Base-by-base conservation (phyloP, 2,888 invertebrate species). In the Sepioteuthis lessoniana region DNA sequence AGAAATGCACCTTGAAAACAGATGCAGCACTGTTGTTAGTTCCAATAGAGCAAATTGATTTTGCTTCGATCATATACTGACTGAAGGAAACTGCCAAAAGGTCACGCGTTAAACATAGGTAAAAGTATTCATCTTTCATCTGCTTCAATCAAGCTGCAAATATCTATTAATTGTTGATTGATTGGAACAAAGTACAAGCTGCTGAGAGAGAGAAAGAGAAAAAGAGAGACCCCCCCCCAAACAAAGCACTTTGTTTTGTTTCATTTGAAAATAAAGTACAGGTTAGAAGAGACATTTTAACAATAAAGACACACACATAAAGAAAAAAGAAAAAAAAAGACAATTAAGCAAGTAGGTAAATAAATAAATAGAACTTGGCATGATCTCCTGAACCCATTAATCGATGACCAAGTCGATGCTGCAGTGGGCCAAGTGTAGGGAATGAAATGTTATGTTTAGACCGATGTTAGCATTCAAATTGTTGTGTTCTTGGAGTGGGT, bases 351-450 rank as follows among this genome's bases (percentile, higher is more conserved):
- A 35, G 76, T 76, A 10, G 25, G 76, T 76, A 76, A 76, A 10
- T 76, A 76, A 76, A 76, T 76, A n/a, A 76, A 76, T n/a, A 76
- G n/a, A 76, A 76, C 76, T 76, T 76, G 76, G 76, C 76, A 35
- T 76, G n/a, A 76, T 76, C 76, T 76, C 76, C 76, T 13, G 76
- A 76, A n/a, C 76, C 76, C 35, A 76, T 76, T 76, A 76, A 76
- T 76, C 76, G 76, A 76, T 76, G n/a, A 76, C 76, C n/a, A 76
- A 76, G n/a, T n/a, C 35, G 76, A 35, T 76, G 76, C 16, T 35
- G 76, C 76, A 76, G 76, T 76, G 76, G 25, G 76, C 76, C 76
- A 35, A n/a, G n/a, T 76, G n/a, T 16, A 76, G 55, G 28, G 76
- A 76, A n/a, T 55, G 55, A 55, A 55, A 55, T 76, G 76, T 76